Evolutionary conservation across 2,797 vertebrate genomes (phyloP).

Genomic region (Mastacembelus armatus): DNA sequence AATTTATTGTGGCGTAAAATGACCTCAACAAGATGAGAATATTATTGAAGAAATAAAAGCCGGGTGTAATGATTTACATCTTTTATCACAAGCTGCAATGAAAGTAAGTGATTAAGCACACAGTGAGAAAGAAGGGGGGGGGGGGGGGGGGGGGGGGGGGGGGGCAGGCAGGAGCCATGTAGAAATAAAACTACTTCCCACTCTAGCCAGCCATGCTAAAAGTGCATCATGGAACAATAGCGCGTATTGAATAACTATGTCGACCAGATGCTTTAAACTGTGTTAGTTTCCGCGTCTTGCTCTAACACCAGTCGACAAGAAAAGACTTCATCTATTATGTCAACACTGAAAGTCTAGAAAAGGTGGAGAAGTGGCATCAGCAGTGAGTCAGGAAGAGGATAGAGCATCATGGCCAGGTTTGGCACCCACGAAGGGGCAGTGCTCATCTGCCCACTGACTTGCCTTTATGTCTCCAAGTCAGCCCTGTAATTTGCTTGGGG

Average conservation of each 20-base stretch:
- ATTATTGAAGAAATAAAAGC: constrained; percentile 80
- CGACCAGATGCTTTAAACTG: constrained; percentile 41
- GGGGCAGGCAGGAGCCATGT: constrained; percentile 71
- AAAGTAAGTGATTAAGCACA: constrained; percentile 69
- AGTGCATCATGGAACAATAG: constrained; percentile 67
- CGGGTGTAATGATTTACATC: constrained; percentile 83
- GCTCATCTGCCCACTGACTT: constrained; percentile 67
- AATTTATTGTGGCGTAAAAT: constrained; percentile 79
- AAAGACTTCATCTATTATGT: constrained; percentile 53
- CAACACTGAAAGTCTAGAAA: constrained; percentile 45
- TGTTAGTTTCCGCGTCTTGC: constrained; percentile 36
- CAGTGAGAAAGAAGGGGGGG: constrained; percentile 51
- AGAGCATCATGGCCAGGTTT: constrained; percentile 41
- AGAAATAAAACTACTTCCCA: constrained; percentile 72
- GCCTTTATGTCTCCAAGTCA: constrained; percentile 78
- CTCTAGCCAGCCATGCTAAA: constrained; percentile 57
- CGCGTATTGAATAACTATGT: constrained; percentile 65
- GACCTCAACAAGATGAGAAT: constrained; percentile 79
- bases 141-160: constrained; percentile 15
- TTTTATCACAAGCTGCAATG: constrained; percentile 79
- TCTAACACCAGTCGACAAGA: constrained; percentile 50
- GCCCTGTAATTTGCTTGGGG: constrained; percentile 86
- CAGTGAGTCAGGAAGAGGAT: constrained; percentile 22
- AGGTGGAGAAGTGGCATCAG: constrained; percentile 21
- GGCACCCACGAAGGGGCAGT: constrained; percentile 71